Evolutionary conservation across 2,797 vertebrate genomes (phyloP).

Genomic region (Sebastes matsubarae): DNA sequence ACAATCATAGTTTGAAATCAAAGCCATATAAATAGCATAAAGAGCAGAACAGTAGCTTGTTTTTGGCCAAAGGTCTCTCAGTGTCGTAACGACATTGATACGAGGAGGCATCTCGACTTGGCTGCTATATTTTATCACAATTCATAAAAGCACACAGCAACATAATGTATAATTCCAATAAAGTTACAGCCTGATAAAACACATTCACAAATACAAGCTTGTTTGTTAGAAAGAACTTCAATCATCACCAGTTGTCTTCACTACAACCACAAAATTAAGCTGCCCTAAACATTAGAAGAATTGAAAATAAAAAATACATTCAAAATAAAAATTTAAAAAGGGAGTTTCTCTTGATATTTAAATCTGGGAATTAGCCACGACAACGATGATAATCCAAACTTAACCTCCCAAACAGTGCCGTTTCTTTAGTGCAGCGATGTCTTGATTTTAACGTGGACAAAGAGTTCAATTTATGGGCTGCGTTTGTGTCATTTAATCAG

Average conservation of each 20-base stretch:
- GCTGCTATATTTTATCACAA: constrained; percentile 9
- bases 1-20: constrained; percentile 1
- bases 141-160: constrained; percentile 21
- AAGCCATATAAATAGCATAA: neutral
- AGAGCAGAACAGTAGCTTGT: neutral
- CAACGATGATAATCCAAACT: neutral
- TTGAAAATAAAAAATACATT: neutral
- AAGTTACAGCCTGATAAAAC: constrained; percentile 29
- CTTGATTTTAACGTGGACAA: neutral
- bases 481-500: neutral
- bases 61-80: neutral
- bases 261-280: constrained; percentile 54
- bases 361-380: neutral
- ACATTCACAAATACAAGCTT: constrained; percentile 32
- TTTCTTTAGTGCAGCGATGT: constrained; percentile 24
- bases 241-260: constrained; percentile 42
- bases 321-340: neutral
- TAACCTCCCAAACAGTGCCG: neutral
- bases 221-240: constrained; percentile 53
- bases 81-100: neutral
- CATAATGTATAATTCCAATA: neutral
- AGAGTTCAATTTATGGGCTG: neutral
- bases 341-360: neutral
- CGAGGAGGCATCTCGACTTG: neutral
- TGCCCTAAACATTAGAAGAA: constrained; percentile 24